Conservation (phyloP, 2,888 invertebrate species). For the Chaetoderma sp. region DNA sequence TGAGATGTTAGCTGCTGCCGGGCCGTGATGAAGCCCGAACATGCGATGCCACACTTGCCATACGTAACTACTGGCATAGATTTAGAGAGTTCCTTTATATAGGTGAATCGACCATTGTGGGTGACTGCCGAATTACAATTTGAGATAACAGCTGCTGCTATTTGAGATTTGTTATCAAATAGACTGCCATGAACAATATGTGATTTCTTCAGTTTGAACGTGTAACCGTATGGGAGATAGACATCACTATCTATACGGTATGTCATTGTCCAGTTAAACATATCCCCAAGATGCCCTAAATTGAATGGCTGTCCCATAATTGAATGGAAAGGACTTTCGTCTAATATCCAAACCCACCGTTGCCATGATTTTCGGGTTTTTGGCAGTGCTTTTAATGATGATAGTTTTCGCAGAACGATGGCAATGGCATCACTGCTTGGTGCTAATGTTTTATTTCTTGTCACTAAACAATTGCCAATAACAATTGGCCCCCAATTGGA, state of each 20-base stretch:
- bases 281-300: background rate
- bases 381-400: background rate
- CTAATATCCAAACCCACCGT: slow-evolving; percentile 4
- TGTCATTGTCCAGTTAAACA: slow-evolving; percentile 7
- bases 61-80: background rate
- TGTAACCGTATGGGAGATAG: background rate
- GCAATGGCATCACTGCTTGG: background rate
- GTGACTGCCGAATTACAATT: background rate
- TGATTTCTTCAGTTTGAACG: too few species aligned
- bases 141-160: background rate
- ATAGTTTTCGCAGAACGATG: background rate
- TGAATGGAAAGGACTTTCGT: slow-evolving; percentile 5
- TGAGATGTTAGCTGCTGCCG: background rate
- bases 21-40: background rate
- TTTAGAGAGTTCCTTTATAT: background rate
- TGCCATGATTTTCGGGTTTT: background rate
- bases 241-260: background rate
- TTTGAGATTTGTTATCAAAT: background rate
- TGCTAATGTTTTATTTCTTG: background rate
- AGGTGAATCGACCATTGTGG: slow-evolving; percentile 1
- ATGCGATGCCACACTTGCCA: background rate
- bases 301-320: background rate
- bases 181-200: too few species aligned
- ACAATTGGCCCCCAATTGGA: too few species aligned
- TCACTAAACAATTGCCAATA: too few species aligned